Conservation (phyloP, 1,140 invertebrate species). For the Bombus cullumanus region DNA sequence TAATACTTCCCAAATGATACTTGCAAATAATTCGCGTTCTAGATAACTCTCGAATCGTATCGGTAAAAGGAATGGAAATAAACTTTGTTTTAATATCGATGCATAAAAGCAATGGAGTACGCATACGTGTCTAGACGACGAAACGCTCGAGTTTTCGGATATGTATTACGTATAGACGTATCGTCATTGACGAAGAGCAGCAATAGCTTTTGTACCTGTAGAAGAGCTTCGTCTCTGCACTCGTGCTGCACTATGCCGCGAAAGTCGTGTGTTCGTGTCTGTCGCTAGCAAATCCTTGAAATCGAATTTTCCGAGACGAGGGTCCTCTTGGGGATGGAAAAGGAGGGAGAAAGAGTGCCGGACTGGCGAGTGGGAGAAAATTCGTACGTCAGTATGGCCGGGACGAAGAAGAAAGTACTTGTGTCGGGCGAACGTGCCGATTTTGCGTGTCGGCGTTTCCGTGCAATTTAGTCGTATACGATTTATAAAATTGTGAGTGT, state of each 20-base stretch:
- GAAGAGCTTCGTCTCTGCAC: constrained; percentile 23
- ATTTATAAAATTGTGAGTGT: constrained; percentile 45
- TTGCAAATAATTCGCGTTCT: neutral
- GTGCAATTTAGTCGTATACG: constrained; percentile 49
- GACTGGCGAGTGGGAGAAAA: constrained; percentile 24
- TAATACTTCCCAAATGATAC: neutral
- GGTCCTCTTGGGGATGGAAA: constrained; percentile 33
- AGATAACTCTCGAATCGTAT: neutral
- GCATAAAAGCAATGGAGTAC: neutral
- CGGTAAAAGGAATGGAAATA: neutral
- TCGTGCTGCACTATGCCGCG: constrained; percentile 15
- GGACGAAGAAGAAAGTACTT: constrained; percentile 26
- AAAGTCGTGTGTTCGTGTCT: constrained; percentile 43
- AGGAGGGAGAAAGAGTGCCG: neutral
- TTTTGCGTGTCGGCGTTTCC: constrained; percentile 49
- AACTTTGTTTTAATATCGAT: neutral
- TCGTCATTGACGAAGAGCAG: constrained; percentile 34
- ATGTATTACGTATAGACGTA: constrained; percentile 6
- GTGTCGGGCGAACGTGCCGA: constrained; percentile 38
- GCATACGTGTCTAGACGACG: neutral
- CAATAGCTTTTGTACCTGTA: constrained; percentile 42
- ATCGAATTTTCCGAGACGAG: constrained; percentile 61
- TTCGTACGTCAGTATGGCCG: constrained; percentile 9
- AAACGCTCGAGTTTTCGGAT: constrained; percentile 14
- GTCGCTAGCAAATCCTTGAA: constrained; percentile 61